Evolutionary conservation across 2,113 vertebrate genomes (phyloP).

Genomic region (Diadophis punctatus): DNA sequence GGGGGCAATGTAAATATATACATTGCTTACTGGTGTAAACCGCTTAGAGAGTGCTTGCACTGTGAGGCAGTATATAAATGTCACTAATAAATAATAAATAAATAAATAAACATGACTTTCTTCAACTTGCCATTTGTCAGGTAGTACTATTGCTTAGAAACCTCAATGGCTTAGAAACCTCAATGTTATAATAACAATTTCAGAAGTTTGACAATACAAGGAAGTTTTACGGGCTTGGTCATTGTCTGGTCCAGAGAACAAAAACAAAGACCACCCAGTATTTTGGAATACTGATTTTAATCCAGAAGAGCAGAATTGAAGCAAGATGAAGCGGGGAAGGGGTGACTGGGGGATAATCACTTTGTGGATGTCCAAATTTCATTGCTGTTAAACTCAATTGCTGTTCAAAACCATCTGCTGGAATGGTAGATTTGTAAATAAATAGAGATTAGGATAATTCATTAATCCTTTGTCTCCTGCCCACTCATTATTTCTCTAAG

Average conservation of each 20-base stretch:
- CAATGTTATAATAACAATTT: background rate
- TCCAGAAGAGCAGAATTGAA: background rate
- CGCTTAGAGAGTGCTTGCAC: no score
- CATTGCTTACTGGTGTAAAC: no score
- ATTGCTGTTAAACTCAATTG: constrained; percentile 37
- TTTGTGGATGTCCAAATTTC: constrained; percentile 49
- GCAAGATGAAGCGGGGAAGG: background rate
- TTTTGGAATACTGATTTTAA: background rate
- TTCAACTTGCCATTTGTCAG: background rate
- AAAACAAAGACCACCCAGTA: background rate
- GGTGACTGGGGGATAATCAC: constrained; percentile 42
- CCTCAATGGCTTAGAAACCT: background rate
- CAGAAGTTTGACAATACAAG: background rate
- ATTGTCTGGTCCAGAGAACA: background rate
- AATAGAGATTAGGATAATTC: constrained; percentile 58
- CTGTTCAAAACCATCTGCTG: constrained; percentile 50
- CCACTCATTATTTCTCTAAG: constrained; percentile 50
- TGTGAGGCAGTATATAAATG: no score
- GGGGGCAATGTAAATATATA: no score
- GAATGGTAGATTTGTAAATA: constrained; percentile 56
- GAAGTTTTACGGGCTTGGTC: background rate
- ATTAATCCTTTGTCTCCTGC: constrained; percentile 54
- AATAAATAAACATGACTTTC: no score
- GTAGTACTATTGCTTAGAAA: background rate
- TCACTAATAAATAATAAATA: no score